Conservation (phyloP, 2,797 vertebrate species). For the Eleutherodactylus coqui region DNA sequence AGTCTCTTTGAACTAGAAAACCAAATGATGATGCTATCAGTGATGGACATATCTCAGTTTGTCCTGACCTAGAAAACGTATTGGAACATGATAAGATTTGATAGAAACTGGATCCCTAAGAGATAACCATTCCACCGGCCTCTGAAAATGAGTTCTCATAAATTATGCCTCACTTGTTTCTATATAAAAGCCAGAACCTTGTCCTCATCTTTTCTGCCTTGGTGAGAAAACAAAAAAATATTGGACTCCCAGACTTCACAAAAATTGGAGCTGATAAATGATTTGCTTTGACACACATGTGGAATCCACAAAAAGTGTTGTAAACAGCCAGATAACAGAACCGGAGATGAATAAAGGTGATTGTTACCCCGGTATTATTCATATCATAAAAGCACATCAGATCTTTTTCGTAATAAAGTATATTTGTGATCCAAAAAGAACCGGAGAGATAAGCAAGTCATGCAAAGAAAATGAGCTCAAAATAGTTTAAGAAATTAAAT, state of each 20-base stretch:
- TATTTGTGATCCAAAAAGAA: not conserved
- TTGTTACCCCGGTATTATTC: slow-evolving; percentile 17
- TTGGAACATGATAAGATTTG: slow-evolving; percentile 13
- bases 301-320: slow-evolving; percentile 15
- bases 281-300: slow-evolving; percentile 22
- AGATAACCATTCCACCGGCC: slow-evolving; percentile 20
- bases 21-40: not conserved
- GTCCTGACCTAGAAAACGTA: slow-evolving; percentile 21
- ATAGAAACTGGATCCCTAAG: slow-evolving; percentile 12
- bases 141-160: slow-evolving; percentile 34
- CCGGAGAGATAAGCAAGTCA: slow-evolving; percentile 31
- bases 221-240: slow-evolving; percentile 6
- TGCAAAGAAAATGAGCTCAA: not conserved
- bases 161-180: slow-evolving; percentile 19
- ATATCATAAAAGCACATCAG: slow-evolving; percentile 12
- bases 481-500: slow-evolving; percentile 25
- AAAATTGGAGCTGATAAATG: not conserved
- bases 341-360: slow-evolving; percentile 27
- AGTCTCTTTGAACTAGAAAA: slow-evolving; percentile 25
- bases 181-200: slow-evolving; percentile 32
- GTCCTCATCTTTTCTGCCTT: slow-evolving; percentile 9
- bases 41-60: slow-evolving; percentile 29
- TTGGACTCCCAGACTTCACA: not conserved
- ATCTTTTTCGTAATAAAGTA: slow-evolving; percentile 1
- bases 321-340: slow-evolving; percentile 14